These are phyloP conservation scores for Caenorhabditis sulstoni DNA, from an alignment of 2,888 invertebrate genomes.

Conservation along the genomic window DNA sequence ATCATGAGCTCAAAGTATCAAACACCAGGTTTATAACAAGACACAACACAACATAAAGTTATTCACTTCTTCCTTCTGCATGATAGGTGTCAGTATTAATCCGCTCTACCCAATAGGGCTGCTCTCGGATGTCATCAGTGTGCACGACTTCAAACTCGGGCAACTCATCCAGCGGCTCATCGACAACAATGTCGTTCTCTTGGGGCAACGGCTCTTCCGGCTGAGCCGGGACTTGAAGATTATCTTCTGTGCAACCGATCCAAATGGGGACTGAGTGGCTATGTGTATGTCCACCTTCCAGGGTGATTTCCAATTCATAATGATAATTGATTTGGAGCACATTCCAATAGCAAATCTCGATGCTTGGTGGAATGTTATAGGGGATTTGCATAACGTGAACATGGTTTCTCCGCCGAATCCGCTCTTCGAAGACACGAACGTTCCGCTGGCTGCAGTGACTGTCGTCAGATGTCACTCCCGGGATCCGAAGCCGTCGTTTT, in stretches of 20 bases:
- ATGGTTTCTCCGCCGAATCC: conserved; percentile 32
- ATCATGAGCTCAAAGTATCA: conserved; percentile 7
- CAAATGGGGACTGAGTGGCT: conserved; percentile 69
- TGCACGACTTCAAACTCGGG: conserved; percentile 74
- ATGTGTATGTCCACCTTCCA: conserved; percentile 71
- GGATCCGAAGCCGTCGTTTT: conserved; percentile 63
- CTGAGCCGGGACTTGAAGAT: conserved; percentile 63
- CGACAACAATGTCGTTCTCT: conserved; percentile 3
- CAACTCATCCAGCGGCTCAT: conserved; percentile 61
- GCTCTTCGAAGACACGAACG: conserved; percentile 45
- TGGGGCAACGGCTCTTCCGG: conserved; percentile 20
- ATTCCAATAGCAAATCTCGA: conserved; percentile 74
- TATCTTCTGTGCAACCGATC: conserved; percentile 74
- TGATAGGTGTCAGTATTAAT: conserved; percentile 71
- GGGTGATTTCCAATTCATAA: conserved; percentile 54
- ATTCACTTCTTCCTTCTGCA: conserved; percentile 30
- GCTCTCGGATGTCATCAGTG: conserved; percentile 60
- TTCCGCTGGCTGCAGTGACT: conserved; percentile 58
- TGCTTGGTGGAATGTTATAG: conserved; percentile 68
- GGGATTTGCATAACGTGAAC: conserved; percentile 68
- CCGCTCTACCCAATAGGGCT: conserved; percentile 74
- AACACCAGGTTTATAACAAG: conserved; percentile 23
- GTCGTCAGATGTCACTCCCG: conserved; percentile 62
- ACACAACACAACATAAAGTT: conserved; percentile 2
- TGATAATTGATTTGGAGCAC: conserved; percentile 67